These are phyloP conservation scores for Sebastes itinus DNA, from an alignment of 2,797 vertebrate species.

Conservation along the genomic window DNA sequence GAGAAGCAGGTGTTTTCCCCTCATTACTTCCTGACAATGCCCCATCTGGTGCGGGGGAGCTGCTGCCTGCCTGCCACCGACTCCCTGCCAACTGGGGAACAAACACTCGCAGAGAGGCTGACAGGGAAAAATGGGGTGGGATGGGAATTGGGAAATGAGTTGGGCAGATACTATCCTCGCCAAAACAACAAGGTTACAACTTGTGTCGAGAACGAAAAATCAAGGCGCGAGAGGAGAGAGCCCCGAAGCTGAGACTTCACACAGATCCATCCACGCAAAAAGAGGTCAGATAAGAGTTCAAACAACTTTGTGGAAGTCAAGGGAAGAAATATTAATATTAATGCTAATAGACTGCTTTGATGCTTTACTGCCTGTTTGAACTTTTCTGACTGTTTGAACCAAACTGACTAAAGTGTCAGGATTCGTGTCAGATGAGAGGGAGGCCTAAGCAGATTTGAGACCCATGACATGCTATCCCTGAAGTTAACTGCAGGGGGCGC, in stretches of 20 bases:
- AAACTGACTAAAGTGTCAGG: constrained; percentile 38
- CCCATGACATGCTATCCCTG: constrained; percentile 34
- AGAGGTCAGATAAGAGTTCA: constrained; percentile 49
- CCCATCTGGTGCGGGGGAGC: constrained; percentile 75
- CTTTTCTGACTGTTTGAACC: constrained; percentile 29
- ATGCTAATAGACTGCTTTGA: constrained; percentile 48
- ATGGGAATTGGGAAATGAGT: constrained; percentile 38
- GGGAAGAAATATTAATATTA: constrained; percentile 44
- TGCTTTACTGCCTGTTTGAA: constrained; percentile 44
- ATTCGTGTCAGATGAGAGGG: constrained; percentile 45
- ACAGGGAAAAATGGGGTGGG: constrained; percentile 50
- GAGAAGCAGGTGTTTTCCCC: constrained; percentile 79
- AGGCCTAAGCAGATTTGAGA: constrained; percentile 30
- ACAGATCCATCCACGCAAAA: constrained; percentile 15
- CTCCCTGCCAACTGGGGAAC: constrained; percentile 72
- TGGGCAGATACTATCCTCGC: constrained; percentile 30
- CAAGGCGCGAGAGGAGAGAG: neutral
- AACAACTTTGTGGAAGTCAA: constrained; percentile 41
- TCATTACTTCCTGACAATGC: constrained; percentile 79
- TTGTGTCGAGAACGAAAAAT: constrained; percentile 6
- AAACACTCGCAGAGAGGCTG: constrained; percentile 67
- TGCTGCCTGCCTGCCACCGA: constrained; percentile 48
- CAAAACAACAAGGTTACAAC: constrained; percentile 52
- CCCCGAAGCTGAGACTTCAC: constrained; percentile 18
- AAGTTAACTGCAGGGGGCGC: constrained; percentile 68